phyloP scores from a whole-genome alignment of 2,113 vertebrate genomes.

The Larimichthys polyactis region DNA sequence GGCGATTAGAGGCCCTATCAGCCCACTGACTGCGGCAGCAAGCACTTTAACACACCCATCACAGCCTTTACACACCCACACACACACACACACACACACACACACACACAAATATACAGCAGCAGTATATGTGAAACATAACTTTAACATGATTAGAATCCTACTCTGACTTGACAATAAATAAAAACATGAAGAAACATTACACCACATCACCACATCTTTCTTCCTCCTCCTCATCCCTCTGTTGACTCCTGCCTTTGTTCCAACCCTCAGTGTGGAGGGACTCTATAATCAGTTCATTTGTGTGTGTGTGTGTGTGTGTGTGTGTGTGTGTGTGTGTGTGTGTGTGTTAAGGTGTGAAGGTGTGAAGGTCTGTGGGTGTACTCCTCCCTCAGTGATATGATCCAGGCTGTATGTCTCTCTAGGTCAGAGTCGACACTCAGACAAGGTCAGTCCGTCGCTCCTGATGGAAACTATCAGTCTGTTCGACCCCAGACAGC shows the following conservation, averaged over 20 bases:
- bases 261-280: slow-evolving; percentile 2
- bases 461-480: slow-evolving; percentile 49
- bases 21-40: slow-evolving; percentile 35
- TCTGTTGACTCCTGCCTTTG: slow-evolving; percentile 17
- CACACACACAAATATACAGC: slow-evolving; percentile 11
- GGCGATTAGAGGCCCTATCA: slow-evolving; percentile 51
- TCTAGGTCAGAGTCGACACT: slow-evolving; percentile 53
- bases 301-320: slow-evolving; percentile 5
- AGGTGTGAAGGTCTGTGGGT: too few species aligned
- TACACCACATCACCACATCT: not conserved
- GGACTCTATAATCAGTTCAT: slow-evolving; percentile 32
- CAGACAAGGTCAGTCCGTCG: slow-evolving; percentile 49
- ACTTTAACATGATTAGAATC: not conserved
- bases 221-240: slow-evolving; percentile 5
- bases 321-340: not conserved
- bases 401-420: slow-evolving; percentile 57
- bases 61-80: slow-evolving; percentile 20
- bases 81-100: not conserved
- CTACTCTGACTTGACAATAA: not conserved
- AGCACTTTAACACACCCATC: slow-evolving; percentile 33
- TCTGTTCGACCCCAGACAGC: slow-evolving; percentile 25
- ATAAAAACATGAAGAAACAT: not conserved
- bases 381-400: slow-evolving; percentile 45
- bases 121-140: slow-evolving; percentile 4
- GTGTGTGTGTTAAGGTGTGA: not conserved